Percentiles rank a stretch among this genome's conserved stretches.
phyloP scores from a whole-genome alignment of 2,113 vertebrate genomes.

The Phocoena sinus region DNA sequence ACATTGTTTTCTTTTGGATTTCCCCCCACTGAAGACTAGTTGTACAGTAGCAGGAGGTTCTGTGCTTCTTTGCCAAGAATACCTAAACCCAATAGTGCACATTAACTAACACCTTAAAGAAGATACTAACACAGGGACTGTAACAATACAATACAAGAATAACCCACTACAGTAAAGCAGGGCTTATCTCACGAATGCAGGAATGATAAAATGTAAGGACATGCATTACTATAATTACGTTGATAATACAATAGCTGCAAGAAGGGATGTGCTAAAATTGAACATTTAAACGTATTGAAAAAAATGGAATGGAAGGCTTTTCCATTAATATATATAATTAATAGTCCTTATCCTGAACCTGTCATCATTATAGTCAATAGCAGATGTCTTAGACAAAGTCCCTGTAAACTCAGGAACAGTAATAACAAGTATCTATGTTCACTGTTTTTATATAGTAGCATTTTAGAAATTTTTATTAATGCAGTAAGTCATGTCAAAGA shows the following conservation, averaged over 20 bases:
- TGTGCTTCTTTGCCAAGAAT: background rate
- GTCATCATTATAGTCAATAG: background rate
- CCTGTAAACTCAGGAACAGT: background rate
- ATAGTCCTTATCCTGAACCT: background rate
- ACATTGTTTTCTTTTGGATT: background rate
- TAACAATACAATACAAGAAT: slow-evolving; percentile 5
- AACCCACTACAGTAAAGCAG: background rate
- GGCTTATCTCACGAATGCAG: slow-evolving; percentile 36
- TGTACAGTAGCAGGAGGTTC: background rate
- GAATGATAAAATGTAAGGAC: slow-evolving; percentile 10
- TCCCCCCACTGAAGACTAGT: background rate
- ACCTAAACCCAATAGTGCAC: background rate
- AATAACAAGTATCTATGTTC: background rate
- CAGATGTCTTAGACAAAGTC: background rate
- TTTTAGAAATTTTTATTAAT: slow-evolving; percentile 14
- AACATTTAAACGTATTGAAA: background rate
- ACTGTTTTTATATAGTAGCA: background rate
- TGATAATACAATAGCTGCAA: background rate
- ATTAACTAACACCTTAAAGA: slow-evolving; percentile 14
- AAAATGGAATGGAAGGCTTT: background rate
- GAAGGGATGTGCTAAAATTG: slow-evolving; percentile 17
- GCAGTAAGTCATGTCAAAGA: background rate
- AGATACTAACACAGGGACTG: background rate
- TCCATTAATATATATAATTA: background rate
- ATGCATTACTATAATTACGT: slow-evolving; percentile 10